These are phyloP conservation scores for Coryphaenoides rupestris DNA, from an alignment of 2,113 vertebrate genomes.

Conservation along the genomic window DNA sequence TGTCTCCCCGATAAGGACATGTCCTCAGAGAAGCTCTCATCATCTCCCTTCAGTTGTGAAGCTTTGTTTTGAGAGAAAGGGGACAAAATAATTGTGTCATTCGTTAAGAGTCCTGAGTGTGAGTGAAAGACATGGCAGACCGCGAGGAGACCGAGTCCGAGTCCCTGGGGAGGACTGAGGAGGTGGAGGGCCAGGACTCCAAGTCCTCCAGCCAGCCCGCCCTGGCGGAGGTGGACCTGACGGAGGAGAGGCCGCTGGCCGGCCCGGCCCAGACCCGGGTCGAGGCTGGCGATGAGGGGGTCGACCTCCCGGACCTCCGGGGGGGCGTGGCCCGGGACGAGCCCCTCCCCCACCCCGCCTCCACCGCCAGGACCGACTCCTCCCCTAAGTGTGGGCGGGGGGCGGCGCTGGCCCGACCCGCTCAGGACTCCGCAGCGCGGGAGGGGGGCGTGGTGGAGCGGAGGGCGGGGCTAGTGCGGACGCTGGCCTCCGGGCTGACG, in stretches of 20 bases:
- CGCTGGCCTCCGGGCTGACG: slow-evolving; percentile 58
- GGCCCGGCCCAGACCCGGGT: slow-evolving; percentile 46
- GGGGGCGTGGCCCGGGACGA: slow-evolving; percentile 29
- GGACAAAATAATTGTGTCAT: background rate
- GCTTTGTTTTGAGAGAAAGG: background rate
- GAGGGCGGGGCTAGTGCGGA: slow-evolving; percentile 29
- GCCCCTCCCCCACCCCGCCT: slow-evolving; percentile 52
- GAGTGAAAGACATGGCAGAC: slow-evolving; percentile 57
- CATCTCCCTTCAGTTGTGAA: too few relatives aligned
- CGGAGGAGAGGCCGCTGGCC: slow-evolving; percentile 48
- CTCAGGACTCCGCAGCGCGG: slow-evolving; percentile 48
- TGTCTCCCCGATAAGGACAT: slow-evolving; percentile 32
- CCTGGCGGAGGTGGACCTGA: slow-evolving; percentile 62
- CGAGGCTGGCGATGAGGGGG: slow-evolving; percentile 51
- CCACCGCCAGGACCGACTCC: slow-evolving; percentile 54
- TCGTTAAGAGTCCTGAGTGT: background rate
- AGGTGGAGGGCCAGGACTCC: slow-evolving; percentile 53
- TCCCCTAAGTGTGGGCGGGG: too few relatives aligned
- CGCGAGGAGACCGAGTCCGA: slow-evolving; percentile 55
- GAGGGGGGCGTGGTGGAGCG: slow-evolving; percentile 18
- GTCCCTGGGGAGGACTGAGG: slow-evolving; percentile 53
- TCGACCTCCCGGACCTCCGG: slow-evolving; percentile 37
- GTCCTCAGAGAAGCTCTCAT: too few relatives aligned
- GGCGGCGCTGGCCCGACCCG: slow-evolving; percentile 35
- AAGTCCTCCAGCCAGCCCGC: slow-evolving; percentile 78